Percentiles rank a stretch among this genome's conserved stretches.
phyloP scores from a whole-genome alignment of 2,797 vertebrate genomes.

The Orestias chungarensis region DNA sequence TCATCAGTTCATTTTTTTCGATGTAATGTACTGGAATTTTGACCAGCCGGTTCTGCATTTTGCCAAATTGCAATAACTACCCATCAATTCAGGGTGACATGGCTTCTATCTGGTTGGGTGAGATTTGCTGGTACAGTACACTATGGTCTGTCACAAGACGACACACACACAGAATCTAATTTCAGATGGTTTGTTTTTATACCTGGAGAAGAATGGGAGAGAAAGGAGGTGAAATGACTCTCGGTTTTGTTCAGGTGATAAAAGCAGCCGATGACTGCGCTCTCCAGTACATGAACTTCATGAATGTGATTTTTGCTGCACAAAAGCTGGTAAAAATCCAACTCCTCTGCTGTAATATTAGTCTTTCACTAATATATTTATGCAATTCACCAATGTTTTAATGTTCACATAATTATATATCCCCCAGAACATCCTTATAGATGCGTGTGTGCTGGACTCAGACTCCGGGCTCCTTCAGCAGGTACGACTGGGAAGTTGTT shows the following conservation, averaged over 20 bases:
- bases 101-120: not conserved
- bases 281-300: constrained; percentile 98
- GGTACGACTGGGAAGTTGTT: constrained; percentile 67
- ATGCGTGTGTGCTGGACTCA: constrained; percentile 93
- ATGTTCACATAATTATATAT: constrained; percentile 12
- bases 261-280: constrained; percentile 96
- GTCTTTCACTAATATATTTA: not conserved
- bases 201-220: not conserved
- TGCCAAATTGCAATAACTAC: not conserved
- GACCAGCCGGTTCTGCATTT: not conserved
- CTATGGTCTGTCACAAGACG: not conserved
- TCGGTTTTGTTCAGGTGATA: constrained; percentile 82
- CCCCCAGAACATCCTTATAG: constrained; percentile 91
- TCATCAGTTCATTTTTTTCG: not conserved
- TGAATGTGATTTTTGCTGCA: constrained; percentile 97
- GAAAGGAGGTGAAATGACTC: not conserved
- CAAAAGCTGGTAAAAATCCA: constrained; percentile 91
- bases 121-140: too few relatives aligned
- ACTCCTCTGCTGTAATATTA: not conserved
- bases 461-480: constrained; percentile 97
- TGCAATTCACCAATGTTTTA: not conserved
- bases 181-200: not conserved
- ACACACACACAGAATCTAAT: not conserved
- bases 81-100: not conserved
- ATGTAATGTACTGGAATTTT: too few relatives aligned